Base-by-base conservation (phyloP, 2,888 invertebrate species). In the Halocaridina rubra region DNA sequence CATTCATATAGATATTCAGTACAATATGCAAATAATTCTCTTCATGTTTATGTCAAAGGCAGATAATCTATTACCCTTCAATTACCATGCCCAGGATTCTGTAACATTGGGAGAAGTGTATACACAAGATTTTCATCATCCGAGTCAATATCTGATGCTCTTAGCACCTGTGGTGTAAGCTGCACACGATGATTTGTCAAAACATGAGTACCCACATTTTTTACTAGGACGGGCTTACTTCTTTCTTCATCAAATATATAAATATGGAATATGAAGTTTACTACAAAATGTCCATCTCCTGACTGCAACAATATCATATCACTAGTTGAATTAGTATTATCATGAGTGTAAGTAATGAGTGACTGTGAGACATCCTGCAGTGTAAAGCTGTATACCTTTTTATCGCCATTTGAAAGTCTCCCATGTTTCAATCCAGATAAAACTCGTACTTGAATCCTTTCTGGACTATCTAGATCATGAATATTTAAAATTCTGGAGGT, bases 111-210 rank as follows among this genome's bases (percentile, higher is more conserved):
- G 16, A 81, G 75, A 29, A 87, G 80, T 33, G 85, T 74, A 53
- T 80, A 86, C 1, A 87, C 77, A 22, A 87, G 29, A 39, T 85
- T 84, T 13, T 80, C 85, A 75, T 87, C 85, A 57, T 76, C 61
- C 13, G 87, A 82, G 61, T 87, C 87, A 13, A 87, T 77, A 53
- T 87, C 87, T 30, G 67, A 61, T 4, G 85, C 85, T 67, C 82
- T 82, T 19, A 87, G 78, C 10, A 85, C 19, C 53, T 87, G 84
- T 27, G 76, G 72, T n/a, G 87, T 71, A 22, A 87, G 80, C 57
- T 87, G 87, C 22, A 85, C 82, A 22, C 61, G 27, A 13, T 80
- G 57, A 13, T 82, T 80, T 61, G 39, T 64, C 29, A 46, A 27
- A 32, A 87, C 82, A n/a, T 32, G 24, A n/a, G 82, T 80, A 5